These are phyloP conservation scores for Ostrea edulis DNA, from an alignment of 1,140 invertebrate species.

Conservation along the genomic window DNA sequence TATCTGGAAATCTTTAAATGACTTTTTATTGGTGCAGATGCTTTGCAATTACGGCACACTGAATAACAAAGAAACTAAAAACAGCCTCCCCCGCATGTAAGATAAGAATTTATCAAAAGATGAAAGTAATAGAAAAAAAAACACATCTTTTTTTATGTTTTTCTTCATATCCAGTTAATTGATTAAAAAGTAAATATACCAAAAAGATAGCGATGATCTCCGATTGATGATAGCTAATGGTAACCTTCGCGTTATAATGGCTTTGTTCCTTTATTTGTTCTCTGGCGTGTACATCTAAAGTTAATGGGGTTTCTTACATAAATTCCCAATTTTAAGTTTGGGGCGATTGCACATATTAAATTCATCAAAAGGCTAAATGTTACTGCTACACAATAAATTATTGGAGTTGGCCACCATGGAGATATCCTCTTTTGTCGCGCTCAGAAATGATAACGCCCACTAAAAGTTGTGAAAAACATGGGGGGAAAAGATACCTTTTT, in stretches of 20 bases:
- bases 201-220: background rate
- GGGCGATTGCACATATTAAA: too few relatives aligned
- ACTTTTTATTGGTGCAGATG: conserved; percentile 17
- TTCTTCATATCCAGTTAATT: background rate
- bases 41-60: background rate
- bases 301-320: too few relatives aligned
- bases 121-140: conserved; percentile 2
- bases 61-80: background rate
- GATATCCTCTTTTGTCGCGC: too few relatives aligned
- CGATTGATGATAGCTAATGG: background rate
- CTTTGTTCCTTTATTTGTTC: background rate
- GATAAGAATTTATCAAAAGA: background rate
- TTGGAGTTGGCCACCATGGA: too few relatives aligned
- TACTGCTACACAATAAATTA: too few relatives aligned
- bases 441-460: too few relatives aligned
- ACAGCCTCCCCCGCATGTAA: conserved; percentile 4
- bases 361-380: too few relatives aligned
- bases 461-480: too few relatives aligned
- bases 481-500: too few relatives aligned
- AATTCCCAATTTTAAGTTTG: too few relatives aligned
- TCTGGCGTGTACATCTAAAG: background rate
- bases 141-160: too few relatives aligned
- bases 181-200: background rate
- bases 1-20: background rate
- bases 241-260: background rate